Percentiles rank a stretch among this genome's conserved stretches.
phyloP scores from a whole-genome alignment of 2,797 vertebrate genomes.

The Cephalopachus bancanus region DNA sequence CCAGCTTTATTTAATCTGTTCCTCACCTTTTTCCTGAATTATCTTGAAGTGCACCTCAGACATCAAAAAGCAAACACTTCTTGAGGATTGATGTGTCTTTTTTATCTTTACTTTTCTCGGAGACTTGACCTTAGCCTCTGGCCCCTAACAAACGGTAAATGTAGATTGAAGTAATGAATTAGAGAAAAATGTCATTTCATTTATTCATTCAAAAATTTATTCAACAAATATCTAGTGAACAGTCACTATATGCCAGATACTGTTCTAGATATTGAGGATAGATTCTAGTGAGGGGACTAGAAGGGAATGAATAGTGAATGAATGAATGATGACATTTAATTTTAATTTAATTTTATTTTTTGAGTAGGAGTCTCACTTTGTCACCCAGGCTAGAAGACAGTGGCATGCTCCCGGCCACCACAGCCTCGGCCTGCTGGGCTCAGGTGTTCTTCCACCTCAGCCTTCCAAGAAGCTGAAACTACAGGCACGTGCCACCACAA shows the following conservation, averaged over 20 bases:
- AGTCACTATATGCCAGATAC: neutral
- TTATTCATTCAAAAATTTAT: conserved; percentile 23
- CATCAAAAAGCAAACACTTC: neutral
- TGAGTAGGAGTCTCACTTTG: neutral
- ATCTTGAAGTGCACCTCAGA: conserved; percentile 16
- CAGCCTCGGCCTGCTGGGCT: neutral
- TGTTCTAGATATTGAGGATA: neutral
- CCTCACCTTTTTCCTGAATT: neutral
- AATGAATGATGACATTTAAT: neutral
- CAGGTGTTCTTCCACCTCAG: neutral
- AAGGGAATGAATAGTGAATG: conserved; percentile 1
- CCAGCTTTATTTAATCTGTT: neutral
- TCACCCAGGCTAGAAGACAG: neutral
- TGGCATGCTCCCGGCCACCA: neutral
- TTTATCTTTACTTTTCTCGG: conserved; percentile 21
- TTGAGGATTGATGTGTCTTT: neutral
- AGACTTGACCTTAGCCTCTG: neutral
- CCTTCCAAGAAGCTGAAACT: neutral
- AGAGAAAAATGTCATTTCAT: neutral
- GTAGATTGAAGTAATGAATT: conserved; percentile 17
- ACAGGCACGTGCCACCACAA: neutral
- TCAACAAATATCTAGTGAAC: neutral
- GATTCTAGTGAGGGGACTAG: neutral
- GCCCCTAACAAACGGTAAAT: neutral
- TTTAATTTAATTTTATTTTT: neutral